A percentile compares a stretch with the other conserved stretches of the same genome.
These are phyloP conservation scores for Tanypteryx hageni DNA, from an alignment of 2,888 invertebrate genomes.

Conservation along the genomic window DNA sequence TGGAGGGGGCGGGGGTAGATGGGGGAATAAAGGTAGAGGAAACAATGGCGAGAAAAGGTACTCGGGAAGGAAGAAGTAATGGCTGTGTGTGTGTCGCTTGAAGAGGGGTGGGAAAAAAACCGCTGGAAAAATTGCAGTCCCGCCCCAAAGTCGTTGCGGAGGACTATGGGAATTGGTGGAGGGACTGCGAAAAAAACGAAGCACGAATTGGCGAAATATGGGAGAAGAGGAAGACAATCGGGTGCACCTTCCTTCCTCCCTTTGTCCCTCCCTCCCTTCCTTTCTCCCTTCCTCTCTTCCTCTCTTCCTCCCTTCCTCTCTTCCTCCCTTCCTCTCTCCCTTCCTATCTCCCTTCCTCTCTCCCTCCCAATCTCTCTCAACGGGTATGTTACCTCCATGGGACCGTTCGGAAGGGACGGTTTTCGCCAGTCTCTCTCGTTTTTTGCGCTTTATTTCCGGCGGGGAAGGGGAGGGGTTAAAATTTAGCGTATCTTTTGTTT, in stretches of 20 bases:
- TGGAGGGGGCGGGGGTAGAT: background rate
- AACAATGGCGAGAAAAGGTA: conserved; percentile 47
- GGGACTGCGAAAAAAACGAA: background rate
- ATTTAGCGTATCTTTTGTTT: background rate
- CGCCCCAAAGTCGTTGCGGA: background rate
- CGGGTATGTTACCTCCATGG: no score
- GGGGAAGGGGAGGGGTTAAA: background rate
- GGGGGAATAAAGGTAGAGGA: background rate
- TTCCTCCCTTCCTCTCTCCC: no score
- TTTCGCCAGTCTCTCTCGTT: background rate
- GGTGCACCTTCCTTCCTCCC: background rate
- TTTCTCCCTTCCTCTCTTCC: background rate
- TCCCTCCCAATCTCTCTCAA: background rate
- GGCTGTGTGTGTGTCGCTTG: background rate
- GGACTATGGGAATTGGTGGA: background rate
- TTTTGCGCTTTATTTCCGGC: background rate
- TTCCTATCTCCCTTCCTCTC: background rate
- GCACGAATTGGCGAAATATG: background rate
- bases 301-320: background rate
- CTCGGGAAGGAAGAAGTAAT: conserved; percentile 30
- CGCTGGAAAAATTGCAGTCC: background rate
- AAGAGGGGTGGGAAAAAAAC: background rate
- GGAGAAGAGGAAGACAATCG: background rate
- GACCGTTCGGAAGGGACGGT: background rate
- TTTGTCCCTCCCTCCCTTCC: background rate